These are phyloP conservation scores for Salpingus planirostris DNA, from an alignment of 2,888 invertebrate species.

Conservation along the genomic window DNA sequence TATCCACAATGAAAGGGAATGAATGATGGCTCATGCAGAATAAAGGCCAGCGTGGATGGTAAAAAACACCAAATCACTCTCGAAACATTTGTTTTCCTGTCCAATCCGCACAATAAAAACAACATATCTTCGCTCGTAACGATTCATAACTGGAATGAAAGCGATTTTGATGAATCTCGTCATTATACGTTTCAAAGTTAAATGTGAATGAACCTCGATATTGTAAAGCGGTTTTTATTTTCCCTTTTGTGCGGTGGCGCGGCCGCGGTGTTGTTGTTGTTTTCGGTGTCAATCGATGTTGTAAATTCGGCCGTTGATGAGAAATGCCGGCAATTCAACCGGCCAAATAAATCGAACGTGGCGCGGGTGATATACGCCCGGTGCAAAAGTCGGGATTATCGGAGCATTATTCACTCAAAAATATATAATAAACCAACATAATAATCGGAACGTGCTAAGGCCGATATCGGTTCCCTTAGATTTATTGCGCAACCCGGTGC, in stretches of 20 bases:
- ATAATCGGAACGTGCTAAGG: slow-evolving; percentile 25
- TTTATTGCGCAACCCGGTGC: slow-evolving; percentile 15
- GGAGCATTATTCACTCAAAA: slow-evolving; percentile 24
- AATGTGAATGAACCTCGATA: neutral
- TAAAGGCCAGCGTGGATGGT: slow-evolving; percentile 21
- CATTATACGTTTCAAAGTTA: slow-evolving; percentile 5
- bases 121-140: slow-evolving; percentile 12
- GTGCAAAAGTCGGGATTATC: slow-evolving; percentile 8
- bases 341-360: slow-evolving; percentile 3
- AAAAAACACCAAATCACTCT: slow-evolving; percentile 36
- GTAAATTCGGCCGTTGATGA: neutral
- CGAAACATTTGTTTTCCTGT: slow-evolving; percentile 36
- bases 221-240: too few relatives aligned
- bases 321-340: slow-evolving; percentile 1
- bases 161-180: slow-evolving; percentile 8
- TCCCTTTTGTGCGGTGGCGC: too few relatives aligned
- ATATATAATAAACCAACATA: slow-evolving; percentile 28
- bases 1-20: slow-evolving; percentile 23
- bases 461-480: slow-evolving; percentile 19
- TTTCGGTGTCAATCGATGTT: neutral
- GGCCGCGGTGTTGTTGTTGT: too few relatives aligned
- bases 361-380: slow-evolving; percentile 4
- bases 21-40: slow-evolving; percentile 17
- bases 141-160: slow-evolving; percentile 12
- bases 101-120: slow-evolving; percentile 24